Evolutionary conservation across 53 echinoderm and acorn worm species (phyloP), one percentile per base, ranked within the genome.

Genomic region (Zoroaster sp.): DNA sequence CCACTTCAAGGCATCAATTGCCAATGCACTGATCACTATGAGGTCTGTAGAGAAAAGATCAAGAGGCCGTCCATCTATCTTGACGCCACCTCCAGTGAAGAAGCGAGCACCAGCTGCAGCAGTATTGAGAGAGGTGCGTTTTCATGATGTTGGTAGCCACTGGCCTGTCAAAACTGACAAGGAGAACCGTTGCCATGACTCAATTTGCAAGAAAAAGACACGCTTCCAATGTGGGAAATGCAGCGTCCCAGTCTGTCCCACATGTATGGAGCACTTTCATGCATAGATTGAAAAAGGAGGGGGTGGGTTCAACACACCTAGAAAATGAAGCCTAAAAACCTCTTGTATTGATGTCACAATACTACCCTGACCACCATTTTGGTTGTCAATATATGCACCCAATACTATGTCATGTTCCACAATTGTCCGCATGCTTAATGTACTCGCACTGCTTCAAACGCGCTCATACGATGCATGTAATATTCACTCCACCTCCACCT

Each of bases 111-210:
- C 40, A 39, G 65, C 65, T 37, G 66, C 82, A 35, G 66, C 82
- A 65, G 74, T 73, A 17, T 39, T 41, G 21, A 31, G 41, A 41
- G 82, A 82, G 42, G 65, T 82, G 9, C 36, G 82, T 14, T 20
- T 28, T 14, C 68, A 82, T 67, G 67, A 82, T 82, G 66, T 66
- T 25, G 82, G 82, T 9, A 66, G 66, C 82, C 82, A 82, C 35
- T 82, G 82, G 82, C 67, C 82, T 10, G 42, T 63, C 10, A 82
- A 82, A 40, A 82, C 82, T 0, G 68, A 42, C 17, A 82, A 66
- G n/a, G 82, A 82, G 30, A 82, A 67, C 30, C 42, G 68, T 15
- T 66, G 82, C 43, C 82, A 82, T 63, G 82, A 82, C 40, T 66
- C 35, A 4, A 66, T 66, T 4, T 82, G 68, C 66, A 82, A 38